Percentiles rank a stretch among this genome's conserved stretches.
phyloP scores from a whole-genome alignment of 2,888 invertebrate genomes.

The Junonia oenone region DNA sequence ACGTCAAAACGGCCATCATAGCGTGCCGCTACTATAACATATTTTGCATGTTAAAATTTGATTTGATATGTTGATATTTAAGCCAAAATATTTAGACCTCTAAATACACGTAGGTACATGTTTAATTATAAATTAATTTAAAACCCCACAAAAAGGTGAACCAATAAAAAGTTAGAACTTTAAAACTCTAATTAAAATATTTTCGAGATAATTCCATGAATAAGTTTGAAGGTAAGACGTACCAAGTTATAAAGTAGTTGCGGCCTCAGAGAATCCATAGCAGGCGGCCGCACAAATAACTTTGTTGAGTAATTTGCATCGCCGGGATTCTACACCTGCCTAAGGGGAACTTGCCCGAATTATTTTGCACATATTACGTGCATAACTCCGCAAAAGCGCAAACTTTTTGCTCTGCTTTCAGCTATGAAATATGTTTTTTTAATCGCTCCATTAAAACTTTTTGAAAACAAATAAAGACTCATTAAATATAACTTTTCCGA shows the following conservation, averaged over 20 bases:
- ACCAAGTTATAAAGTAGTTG: not conserved
- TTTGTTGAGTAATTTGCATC: not conserved
- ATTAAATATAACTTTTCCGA: not conserved
- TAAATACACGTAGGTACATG: too few species aligned
- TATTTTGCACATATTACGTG: not conserved
- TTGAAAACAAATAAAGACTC: too few species aligned
- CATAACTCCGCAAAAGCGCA: not conserved
- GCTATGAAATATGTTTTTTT: not conserved
- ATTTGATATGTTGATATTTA: too few species aligned
- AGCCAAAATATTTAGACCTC: too few species aligned
- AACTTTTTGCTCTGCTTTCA: not conserved
- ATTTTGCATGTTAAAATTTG: too few species aligned
- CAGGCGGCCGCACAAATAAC: not conserved
- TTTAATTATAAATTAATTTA: not conserved
- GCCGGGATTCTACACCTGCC: not conserved
- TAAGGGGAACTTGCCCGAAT: not conserved
- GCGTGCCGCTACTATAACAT: too few species aligned
- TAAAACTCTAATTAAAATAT: not conserved
- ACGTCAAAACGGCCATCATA: too few species aligned
- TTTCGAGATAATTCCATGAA: not conserved
- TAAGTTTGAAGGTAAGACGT: not conserved
- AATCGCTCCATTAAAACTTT: too few species aligned
- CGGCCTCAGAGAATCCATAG: not conserved
- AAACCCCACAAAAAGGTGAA: not conserved
- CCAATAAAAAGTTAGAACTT: not conserved